These are phyloP conservation scores for Eupleurogrammus muticus DNA, from an alignment of 2,797 vertebrate genomes.

Conservation along the genomic window DNA sequence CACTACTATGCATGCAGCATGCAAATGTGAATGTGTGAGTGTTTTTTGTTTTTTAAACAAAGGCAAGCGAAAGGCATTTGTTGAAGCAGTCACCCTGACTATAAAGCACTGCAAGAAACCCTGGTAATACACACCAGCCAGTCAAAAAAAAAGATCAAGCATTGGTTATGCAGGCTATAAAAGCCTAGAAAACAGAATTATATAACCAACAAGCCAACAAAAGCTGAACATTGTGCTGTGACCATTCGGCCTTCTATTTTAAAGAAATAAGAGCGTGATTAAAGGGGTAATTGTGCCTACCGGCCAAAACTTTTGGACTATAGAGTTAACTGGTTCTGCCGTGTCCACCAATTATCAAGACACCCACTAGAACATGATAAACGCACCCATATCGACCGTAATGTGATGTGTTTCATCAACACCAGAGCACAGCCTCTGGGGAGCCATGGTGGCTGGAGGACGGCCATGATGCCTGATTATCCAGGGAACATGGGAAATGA, in stretches of 20 bases:
- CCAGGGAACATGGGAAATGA: constrained; percentile 70
- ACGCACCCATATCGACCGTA: constrained; percentile 43
- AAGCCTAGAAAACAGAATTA: neutral
- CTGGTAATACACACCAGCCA: no score
- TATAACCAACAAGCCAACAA: neutral
- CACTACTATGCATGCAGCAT: no score
- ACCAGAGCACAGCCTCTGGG: constrained; percentile 27
- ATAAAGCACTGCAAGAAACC: no score
- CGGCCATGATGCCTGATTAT: constrained; percentile 67
- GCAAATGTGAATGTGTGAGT: no score
- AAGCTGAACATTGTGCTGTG: neutral
- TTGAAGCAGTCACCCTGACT: no score
- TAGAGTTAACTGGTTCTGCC: neutral
- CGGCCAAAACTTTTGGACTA: constrained; percentile 14
- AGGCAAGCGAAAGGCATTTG: no score
- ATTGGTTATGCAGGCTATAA: constrained; percentile 1
- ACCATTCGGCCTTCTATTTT: neutral
- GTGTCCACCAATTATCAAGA: constrained; percentile 26
- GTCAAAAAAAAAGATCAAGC: no score
- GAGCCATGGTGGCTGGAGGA: constrained; percentile 47
- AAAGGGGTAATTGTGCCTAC: constrained; percentile 22
- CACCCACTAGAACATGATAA: constrained; percentile 39
- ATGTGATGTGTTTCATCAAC: constrained; percentile 61
- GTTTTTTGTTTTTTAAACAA: no score
- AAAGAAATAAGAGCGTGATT: constrained; percentile 3